phyloP scores from a whole-genome alignment of 2,888 invertebrate species.

The Hecatera dysodea region DNA sequence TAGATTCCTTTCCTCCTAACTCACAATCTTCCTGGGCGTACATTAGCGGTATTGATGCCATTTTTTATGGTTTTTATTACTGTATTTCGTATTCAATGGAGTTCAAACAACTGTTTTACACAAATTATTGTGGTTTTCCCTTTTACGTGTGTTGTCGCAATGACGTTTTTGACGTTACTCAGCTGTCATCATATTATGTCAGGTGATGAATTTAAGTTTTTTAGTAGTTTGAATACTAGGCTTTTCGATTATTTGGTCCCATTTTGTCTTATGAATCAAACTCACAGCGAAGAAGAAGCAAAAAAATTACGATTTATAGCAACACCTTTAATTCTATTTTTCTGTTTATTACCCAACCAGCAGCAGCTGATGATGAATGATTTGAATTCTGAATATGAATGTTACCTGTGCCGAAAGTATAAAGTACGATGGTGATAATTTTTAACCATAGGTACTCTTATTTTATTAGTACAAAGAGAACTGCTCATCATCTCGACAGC shows the following conservation, averaged over 20 bases:
- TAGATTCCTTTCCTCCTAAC: conserved; percentile 92
- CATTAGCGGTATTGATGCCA: conserved; percentile 91
- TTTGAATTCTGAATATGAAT: not conserved
- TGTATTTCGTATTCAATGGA: conserved; percentile 29
- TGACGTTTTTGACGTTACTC: conserved; percentile 56
- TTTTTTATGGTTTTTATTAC: conserved; percentile 62
- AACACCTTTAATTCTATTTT: no score
- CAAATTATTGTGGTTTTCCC: conserved; percentile 59
- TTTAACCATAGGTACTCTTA: not conserved
- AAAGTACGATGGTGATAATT: no score
- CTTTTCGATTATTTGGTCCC: conserved; percentile 13
- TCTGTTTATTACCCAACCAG: no score
- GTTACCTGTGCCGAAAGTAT: not conserved
- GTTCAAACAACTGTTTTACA: conserved; percentile 43
- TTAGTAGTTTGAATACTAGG: conserved; percentile 15
- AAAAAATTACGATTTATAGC: no score
- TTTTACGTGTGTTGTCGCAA: conserved; percentile 63
- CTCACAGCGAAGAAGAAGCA: no score
- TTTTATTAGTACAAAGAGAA: not conserved
- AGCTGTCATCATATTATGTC: conserved; percentile 45
- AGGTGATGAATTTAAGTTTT: conserved; percentile 55
- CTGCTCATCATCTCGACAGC: no score
- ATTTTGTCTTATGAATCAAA: not conserved
- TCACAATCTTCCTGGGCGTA: conserved; percentile 92
- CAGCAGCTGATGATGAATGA: no score